These are phyloP conservation scores for Sula dactylatra DNA, from an alignment of 2,113 vertebrate genomes.

Conservation along the genomic window DNA sequence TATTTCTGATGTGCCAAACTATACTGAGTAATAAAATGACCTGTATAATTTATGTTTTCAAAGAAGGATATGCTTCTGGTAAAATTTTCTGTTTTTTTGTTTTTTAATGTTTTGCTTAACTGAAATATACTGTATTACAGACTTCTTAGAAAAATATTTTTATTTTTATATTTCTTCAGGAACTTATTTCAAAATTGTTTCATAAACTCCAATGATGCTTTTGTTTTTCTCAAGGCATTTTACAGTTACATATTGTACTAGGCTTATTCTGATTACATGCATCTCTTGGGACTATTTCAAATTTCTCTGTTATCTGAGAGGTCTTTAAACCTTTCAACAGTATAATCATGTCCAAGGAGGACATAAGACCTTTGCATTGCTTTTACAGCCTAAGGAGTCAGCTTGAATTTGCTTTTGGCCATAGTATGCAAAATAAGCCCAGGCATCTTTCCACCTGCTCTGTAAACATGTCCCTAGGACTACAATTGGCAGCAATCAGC, in stretches of 20 bases:
- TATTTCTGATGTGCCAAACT: neutral
- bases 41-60: neutral
- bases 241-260: neutral
- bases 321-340: neutral
- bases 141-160: neutral
- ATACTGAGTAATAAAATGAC: neutral
- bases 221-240: neutral
- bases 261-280: neutral
- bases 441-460: neutral
- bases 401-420: neutral
- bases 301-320: neutral
- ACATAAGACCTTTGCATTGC: neutral
- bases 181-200: neutral
- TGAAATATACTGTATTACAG: neutral
- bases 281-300: neutral
- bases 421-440: neutral
- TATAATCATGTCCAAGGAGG: neutral
- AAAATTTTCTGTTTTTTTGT: neutral
- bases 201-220: neutral
- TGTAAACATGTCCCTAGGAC: neutral
- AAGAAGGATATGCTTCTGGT: neutral
- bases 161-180: neutral
- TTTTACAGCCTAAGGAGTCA: neutral
- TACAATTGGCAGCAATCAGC: neutral
- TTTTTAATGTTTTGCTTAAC: neutral